These are phyloP conservation scores for Anas bernieri DNA, from an alignment of 2,797 vertebrate genomes.

Conservation along the genomic window DNA sequence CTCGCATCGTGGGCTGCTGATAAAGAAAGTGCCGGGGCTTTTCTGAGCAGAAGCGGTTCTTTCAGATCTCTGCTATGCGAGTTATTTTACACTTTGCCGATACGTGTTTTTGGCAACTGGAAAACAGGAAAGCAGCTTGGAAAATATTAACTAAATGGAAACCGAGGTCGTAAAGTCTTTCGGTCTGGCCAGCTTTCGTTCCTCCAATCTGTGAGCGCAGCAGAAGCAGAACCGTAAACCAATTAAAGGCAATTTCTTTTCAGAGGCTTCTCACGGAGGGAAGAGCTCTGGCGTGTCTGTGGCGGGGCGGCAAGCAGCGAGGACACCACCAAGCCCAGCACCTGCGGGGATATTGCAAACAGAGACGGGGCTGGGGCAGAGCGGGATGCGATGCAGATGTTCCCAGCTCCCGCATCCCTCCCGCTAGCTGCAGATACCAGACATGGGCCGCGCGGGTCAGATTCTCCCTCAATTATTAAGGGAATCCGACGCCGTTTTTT, in stretches of 20 bases:
- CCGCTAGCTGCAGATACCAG: not conserved
- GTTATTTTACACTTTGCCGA: not conserved
- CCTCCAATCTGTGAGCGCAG: not conserved
- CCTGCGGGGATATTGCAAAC: conserved; percentile 17
- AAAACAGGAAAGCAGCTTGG: conserved; percentile 50
- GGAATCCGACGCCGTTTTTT: not conserved
- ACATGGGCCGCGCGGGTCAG: accelerated
- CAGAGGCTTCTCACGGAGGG: not conserved
- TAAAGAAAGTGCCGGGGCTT: not conserved
- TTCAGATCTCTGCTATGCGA: not conserved
- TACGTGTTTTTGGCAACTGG: conserved; percentile 23
- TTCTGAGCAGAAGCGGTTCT: not conserved
- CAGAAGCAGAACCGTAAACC: conserved; percentile 14
- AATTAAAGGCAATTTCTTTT: conserved; percentile 28
- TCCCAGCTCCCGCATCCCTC: not conserved
- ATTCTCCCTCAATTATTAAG: not conserved
- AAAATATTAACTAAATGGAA: conserved; percentile 35
- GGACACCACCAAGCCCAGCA: not conserved
- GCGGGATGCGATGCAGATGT: conserved; percentile 21
- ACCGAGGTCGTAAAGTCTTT: not conserved
- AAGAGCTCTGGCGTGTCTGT: not conserved
- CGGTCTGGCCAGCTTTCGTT: not conserved
- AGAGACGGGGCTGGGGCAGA: not conserved
- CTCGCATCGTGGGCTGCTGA: not conserved
- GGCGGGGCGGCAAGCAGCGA: not conserved